A percentile compares a stretch with the other conserved stretches of the same genome.
Conservation (phyloP, 2,888 invertebrate genomes). For the Vesta saturnalis region DNA sequence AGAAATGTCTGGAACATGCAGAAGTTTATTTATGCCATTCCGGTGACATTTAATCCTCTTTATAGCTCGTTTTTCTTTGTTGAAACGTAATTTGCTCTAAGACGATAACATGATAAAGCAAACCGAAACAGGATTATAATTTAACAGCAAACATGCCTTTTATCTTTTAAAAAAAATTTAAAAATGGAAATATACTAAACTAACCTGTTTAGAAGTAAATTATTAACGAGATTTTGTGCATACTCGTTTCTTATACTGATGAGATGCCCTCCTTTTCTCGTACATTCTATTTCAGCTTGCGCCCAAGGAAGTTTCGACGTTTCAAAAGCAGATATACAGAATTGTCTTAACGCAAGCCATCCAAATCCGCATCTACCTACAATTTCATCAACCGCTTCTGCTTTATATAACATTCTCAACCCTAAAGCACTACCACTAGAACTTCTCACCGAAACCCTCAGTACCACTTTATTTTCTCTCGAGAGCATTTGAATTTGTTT, state of each 20-base stretch:
- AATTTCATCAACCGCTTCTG: constrained; percentile 69
- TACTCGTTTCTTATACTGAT: constrained; percentile 72
- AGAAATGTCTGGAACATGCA: too few species aligned
- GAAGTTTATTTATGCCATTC: too few species aligned
- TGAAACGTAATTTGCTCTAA: too few species aligned
- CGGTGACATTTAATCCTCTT: too few species aligned
- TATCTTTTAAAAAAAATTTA: neutral
- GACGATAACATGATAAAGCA: neutral
- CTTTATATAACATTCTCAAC: constrained; percentile 71
- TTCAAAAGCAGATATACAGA: constrained; percentile 72
- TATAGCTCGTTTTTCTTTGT: too few species aligned
- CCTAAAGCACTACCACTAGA: constrained; percentile 47
- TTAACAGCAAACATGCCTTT: neutral
- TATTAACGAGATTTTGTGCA: constrained; percentile 72
- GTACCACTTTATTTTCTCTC: constrained; percentile 66
- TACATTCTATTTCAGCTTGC: constrained; percentile 75
- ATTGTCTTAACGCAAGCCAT: constrained; percentile 74
- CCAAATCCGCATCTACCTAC: constrained; percentile 76
- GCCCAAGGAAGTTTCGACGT: constrained; percentile 70
- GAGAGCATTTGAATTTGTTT: constrained; percentile 70
- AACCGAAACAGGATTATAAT: neutral
- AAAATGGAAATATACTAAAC: constrained; percentile 35
- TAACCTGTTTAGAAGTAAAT: constrained; percentile 73
- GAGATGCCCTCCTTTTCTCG: constrained; percentile 72
- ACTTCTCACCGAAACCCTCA: constrained; percentile 57